Evolutionary conservation across 2,888 invertebrate species (phyloP), one percentile per base, ranked within the genome.

Genomic region (Diloba caeruleocephala): DNA sequence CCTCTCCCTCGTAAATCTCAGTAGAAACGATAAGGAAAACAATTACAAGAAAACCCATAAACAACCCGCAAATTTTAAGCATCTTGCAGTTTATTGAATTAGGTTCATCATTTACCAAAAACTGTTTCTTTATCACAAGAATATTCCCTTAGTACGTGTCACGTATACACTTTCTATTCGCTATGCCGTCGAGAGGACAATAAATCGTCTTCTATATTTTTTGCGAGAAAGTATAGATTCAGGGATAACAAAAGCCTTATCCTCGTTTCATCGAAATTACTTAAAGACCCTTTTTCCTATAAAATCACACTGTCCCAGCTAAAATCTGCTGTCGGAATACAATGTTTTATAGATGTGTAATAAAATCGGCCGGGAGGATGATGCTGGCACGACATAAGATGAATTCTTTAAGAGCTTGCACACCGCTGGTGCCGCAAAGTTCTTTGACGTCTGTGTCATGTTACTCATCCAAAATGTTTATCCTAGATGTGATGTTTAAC

Each of bases 121-220:
- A 21, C 7, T 13, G 2, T 14, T 1, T 28, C 6, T 13, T 33
- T 33, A 42, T 25, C 7, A 34, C 23, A 0, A 6, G 3, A 6
- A 3, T 45, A 10, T 25, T 19, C 36, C 41, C 42, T 33, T 7
- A 42, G 8, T 8, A 33, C 53, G 19, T 50, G 44, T 31, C 31
- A 32, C 17, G 10, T 32, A 26, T 28, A 37, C 28, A 41, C 32
- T 50, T 46, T 9, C 13, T 4, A 10, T 36, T 48, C 13, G 29
- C 9, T 37, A 38, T 45, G 13, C 14, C 12, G 8, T 17, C 10
- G 15, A 19, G 10, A 13, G n/a, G 14, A 41, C 31, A 25, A 32
- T 49, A 49, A 51, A 52, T 51, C 38, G 21, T 34, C 26, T 44
- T 15, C 15, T 31, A 41, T 32, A 41, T 36, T 39, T 37, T 38